These are phyloP conservation scores for Oeneis ivallda DNA, from an alignment of 2,888 invertebrate genomes.

Conservation along the genomic window DNA sequence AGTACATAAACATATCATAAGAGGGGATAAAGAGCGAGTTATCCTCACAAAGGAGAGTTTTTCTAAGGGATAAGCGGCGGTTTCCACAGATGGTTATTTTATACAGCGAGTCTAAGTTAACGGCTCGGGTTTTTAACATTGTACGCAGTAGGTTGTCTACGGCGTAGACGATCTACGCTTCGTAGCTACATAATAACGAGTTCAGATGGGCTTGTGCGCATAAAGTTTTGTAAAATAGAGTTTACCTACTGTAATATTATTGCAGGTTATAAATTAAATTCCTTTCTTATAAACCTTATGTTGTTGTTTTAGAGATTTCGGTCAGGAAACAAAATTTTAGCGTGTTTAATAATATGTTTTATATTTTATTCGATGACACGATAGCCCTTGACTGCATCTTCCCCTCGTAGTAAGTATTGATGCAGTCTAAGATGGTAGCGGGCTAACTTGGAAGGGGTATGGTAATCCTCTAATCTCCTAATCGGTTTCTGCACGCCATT, in stretches of 20 bases:
- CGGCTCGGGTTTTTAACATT: constrained; percentile 55
- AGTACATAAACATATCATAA: constrained; percentile 82
- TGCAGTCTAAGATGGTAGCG: too few species aligned
- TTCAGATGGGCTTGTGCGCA: constrained; percentile 13
- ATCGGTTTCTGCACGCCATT: too few species aligned
- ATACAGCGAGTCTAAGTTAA: constrained; percentile 76
- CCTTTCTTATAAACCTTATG: too few species aligned
- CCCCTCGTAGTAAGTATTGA: too few species aligned
- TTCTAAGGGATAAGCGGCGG: constrained; percentile 73
- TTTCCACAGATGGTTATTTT: constrained; percentile 80
- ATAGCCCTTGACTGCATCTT: too few species aligned
- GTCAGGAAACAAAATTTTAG: too few species aligned
- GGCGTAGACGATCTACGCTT: constrained; percentile 47
- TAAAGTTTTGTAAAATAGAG: background rate
- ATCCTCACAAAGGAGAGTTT: constrained; percentile 78
- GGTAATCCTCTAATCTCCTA: too few species aligned
- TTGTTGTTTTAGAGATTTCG: too few species aligned
- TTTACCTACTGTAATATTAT: background rate
- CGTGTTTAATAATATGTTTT: too few species aligned
- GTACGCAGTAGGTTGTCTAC: too few species aligned
- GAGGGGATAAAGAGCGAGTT: constrained; percentile 75
- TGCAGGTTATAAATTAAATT: background rate
- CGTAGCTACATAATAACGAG: constrained; percentile 26
- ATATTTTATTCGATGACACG: too few species aligned
- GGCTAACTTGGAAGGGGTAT: too few species aligned